phyloP scores from a whole-genome alignment of 2,797 vertebrate species.

The Hapalemur alaotrensis region DNA sequence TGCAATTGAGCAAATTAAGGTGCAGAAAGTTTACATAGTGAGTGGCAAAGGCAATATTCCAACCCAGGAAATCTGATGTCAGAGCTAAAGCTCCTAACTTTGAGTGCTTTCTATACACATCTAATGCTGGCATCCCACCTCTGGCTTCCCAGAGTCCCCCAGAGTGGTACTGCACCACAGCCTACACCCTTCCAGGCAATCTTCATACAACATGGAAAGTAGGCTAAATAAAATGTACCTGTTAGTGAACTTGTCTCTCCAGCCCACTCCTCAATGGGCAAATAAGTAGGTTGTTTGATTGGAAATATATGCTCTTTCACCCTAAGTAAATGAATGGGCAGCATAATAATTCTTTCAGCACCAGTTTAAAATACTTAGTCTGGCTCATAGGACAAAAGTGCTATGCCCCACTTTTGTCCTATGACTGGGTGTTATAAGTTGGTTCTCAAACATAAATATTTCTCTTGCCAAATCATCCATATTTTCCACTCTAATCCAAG shows the following conservation, averaged over 20 bases:
- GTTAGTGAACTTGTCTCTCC: neutral
- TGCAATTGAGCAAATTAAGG: neutral
- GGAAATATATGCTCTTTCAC: constrained; percentile 7
- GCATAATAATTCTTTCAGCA: neutral
- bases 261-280: neutral
- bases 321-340: neutral
- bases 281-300: neutral
- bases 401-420: neutral
- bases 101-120: neutral
- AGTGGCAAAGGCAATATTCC: neutral
- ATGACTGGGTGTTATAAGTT: neutral
- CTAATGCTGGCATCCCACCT: neutral
- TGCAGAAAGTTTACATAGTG: neutral
- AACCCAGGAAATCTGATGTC: neutral
- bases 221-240: neutral
- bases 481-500: constrained; percentile 9
- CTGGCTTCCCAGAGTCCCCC: neutral
- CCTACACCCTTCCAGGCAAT: neutral
- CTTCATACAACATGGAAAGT: neutral
- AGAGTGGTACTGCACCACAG: neutral
- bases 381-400: neutral
- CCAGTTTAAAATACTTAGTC: neutral
- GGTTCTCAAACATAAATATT: neutral
- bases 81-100: neutral
- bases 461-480: constrained; percentile 1